These are phyloP conservation scores for Myathropa florea DNA, from an alignment of 2,888 invertebrate species.

Conservation along the genomic window DNA sequence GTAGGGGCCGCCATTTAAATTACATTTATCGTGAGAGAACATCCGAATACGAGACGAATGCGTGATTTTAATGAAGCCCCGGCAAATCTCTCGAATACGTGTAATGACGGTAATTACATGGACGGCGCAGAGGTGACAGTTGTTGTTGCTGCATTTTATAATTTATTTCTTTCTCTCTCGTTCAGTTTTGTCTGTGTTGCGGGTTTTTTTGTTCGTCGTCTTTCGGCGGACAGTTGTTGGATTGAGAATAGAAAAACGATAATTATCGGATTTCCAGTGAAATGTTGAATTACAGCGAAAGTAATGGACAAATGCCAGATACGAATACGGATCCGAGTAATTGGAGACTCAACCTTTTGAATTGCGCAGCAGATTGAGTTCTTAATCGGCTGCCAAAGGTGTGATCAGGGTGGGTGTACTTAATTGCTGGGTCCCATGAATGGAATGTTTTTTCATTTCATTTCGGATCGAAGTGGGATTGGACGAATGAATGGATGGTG, in stretches of 20 bases:
- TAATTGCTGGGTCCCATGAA: neutral
- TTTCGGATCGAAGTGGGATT: neutral
- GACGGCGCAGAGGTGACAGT: neutral
- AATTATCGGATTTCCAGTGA: conserved; percentile 22
- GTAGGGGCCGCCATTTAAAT: neutral
- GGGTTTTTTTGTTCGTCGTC: neutral
- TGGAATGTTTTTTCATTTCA: neutral
- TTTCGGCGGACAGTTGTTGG: neutral
- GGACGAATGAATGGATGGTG: neutral
- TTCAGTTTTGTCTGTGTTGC: too few species aligned
- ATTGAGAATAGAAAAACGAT: conserved; percentile 3
- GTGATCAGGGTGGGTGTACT: neutral
- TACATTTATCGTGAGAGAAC: neutral
- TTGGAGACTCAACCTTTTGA: neutral
- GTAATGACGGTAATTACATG: conserved; percentile 27
- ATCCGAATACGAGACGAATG: neutral
- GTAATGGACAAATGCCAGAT: neutral
- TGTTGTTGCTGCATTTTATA: neutral
- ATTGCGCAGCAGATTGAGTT: conserved; percentile 2
- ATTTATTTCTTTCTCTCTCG: neutral
- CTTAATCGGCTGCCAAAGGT: conserved; percentile 12
- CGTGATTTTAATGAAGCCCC: conserved; percentile 12
- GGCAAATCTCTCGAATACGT: neutral
- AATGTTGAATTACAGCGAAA: conserved; percentile 16
- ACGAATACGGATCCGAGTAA: conserved; percentile 2